A percentile compares a stretch with the other conserved stretches of the same genome.
Conservation (phyloP, 2,888 invertebrate genomes). For the Drosophila quasianomalipes region DNA sequence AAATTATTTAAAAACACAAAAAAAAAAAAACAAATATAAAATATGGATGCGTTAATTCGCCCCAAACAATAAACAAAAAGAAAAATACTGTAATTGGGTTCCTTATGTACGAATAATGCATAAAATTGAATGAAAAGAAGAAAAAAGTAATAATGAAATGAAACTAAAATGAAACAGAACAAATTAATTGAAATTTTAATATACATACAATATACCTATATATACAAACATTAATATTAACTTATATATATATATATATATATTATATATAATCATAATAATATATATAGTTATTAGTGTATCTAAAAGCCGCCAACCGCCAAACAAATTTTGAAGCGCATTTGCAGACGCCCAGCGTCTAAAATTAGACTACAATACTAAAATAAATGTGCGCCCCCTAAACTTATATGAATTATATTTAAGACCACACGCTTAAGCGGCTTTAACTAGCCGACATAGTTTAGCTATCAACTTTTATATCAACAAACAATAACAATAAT, state of each 20-base stretch:
- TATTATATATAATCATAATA: slow-evolving; percentile 53
- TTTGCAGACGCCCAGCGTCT: slow-evolving; percentile 77
- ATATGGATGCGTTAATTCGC: slow-evolving; percentile 27
- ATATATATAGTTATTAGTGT: slow-evolving; percentile 42
- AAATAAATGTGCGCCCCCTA: slow-evolving; percentile 43
- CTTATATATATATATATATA: slow-evolving; percentile 25
- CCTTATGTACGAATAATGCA: slow-evolving; percentile 69
- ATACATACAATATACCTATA: slow-evolving; percentile 40
- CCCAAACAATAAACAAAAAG: background rate
- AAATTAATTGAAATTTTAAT: slow-evolving; percentile 62
- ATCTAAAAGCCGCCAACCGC: slow-evolving; percentile 69
- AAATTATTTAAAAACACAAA: slow-evolving; percentile 42
- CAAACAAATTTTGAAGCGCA: slow-evolving; percentile 78
- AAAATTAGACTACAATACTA: slow-evolving; percentile 59
- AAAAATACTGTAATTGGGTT: slow-evolving; percentile 70
- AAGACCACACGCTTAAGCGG: slow-evolving; percentile 73
- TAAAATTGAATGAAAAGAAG: slow-evolving; percentile 22
- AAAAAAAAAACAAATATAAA: slow-evolving; percentile 19
- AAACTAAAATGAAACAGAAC: slow-evolving; percentile 52
- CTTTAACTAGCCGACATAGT: slow-evolving; percentile 50
- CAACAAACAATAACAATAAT: slow-evolving; percentile 27
- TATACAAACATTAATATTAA: slow-evolving; percentile 38
- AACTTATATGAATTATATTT: slow-evolving; percentile 36
- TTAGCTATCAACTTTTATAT: slow-evolving; percentile 72
- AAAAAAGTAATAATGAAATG: slow-evolving; percentile 24